Conservation (phyloP, 92 coral and sea anemone genomes). For the Palythoa grandiflora region DNA sequence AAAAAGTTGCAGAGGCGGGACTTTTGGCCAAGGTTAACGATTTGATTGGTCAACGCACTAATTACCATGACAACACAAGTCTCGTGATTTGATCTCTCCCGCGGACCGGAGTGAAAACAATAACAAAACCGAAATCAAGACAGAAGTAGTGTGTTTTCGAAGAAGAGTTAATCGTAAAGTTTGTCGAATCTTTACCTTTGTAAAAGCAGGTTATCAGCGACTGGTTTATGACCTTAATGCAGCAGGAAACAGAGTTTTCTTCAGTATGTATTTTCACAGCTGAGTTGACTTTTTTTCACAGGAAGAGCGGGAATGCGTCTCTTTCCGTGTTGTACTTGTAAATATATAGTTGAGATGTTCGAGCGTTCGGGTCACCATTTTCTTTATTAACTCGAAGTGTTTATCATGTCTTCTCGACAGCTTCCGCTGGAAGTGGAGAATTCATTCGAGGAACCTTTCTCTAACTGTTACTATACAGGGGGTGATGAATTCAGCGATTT, state of each 20-base stretch:
- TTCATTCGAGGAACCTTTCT: slow-evolving; percentile 70
- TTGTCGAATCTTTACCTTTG: slow-evolving; percentile 21
- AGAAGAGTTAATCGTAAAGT: slow-evolving; percentile 6
- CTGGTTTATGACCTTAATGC: slow-evolving; percentile 69
- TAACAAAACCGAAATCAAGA: slow-evolving; percentile 91
- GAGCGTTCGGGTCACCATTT: slow-evolving; percentile 30
- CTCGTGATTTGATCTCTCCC: slow-evolving; percentile 95
- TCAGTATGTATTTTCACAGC: slow-evolving; percentile 73
- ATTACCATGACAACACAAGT: slow-evolving; percentile 82
- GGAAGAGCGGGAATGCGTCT: slow-evolving; percentile 28
- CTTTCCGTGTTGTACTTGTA: slow-evolving; percentile 11
- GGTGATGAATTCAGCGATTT: slow-evolving; percentile 62
- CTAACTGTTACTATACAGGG: slow-evolving; percentile 65
- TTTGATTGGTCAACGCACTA: slow-evolving; percentile 78
- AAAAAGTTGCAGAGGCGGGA: slow-evolving; percentile 66
- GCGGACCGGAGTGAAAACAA: slow-evolving; percentile 94
- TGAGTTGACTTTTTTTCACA: slow-evolving; percentile 9
- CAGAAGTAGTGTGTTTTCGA: slow-evolving; percentile 51
- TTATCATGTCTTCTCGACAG: slow-evolving; percentile 57
- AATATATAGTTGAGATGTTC: not conserved
- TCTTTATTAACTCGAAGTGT: slow-evolving; percentile 38
- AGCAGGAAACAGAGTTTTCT: slow-evolving; percentile 77
- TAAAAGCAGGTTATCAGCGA: slow-evolving; percentile 42
- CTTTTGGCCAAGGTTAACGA: slow-evolving; percentile 81
- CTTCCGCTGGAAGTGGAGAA: slow-evolving; percentile 93